These are phyloP conservation scores for Diplazon laetatorius DNA, from an alignment of 2,888 invertebrate species.

Conservation along the genomic window DNA sequence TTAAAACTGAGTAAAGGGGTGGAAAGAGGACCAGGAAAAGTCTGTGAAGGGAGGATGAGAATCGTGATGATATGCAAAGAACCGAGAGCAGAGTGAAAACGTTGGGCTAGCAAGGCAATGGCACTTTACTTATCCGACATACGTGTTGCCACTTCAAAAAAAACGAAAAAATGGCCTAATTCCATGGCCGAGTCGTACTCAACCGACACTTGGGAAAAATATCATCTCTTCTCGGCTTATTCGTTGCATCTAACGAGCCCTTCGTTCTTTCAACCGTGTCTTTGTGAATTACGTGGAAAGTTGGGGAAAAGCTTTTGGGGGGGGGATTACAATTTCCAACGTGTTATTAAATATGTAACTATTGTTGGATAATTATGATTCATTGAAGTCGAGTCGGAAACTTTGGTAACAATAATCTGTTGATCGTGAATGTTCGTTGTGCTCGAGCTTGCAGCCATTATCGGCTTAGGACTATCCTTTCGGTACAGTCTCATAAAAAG, in stretches of 20 bases:
- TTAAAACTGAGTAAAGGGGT: constrained; percentile 7
- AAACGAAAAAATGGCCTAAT: no score
- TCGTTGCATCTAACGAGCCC: constrained; percentile 13
- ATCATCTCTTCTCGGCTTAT: constrained; percentile 11
- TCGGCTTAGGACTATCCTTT: constrained; percentile 1
- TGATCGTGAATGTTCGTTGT: not conserved
- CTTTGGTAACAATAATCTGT: not conserved
- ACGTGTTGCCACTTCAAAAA: constrained; percentile 39
- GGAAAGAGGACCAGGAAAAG: constrained; percentile 25
- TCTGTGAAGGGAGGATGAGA: constrained; percentile 14
- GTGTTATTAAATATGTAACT: not conserved
- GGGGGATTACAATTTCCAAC: not conserved
- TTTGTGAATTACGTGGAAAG: constrained; percentile 15
- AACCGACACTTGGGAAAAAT: not conserved
- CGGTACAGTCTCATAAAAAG: not conserved
- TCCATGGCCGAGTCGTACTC: not conserved
- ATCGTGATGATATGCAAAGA: constrained; percentile 53
- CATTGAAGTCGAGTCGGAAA: not conserved
- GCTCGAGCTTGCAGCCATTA: not conserved
- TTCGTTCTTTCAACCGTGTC: constrained; percentile 16
- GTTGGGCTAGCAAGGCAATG: not conserved
- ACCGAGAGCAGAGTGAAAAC: constrained; percentile 22
- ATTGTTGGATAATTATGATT: not conserved
- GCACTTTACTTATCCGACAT: constrained; percentile 20
- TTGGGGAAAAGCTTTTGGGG: no score